Conservation (phyloP, 2,888 invertebrate genomes). For the Amaurobius ferox region DNA sequence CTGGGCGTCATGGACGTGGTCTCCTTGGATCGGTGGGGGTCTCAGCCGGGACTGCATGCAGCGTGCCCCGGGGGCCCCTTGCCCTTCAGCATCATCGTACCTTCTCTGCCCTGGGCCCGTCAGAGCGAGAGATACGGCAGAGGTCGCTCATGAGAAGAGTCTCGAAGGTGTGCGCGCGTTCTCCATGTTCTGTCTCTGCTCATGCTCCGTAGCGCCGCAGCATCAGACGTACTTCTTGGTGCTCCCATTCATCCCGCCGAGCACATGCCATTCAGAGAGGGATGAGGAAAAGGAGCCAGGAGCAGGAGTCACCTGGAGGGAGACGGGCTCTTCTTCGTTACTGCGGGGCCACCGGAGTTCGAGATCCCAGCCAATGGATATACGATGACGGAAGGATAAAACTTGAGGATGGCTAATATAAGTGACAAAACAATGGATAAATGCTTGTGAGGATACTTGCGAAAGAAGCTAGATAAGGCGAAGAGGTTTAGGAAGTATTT, state of each 20-base stretch:
- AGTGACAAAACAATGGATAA: too few species aligned
- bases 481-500: too few species aligned
- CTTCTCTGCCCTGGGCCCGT: conserved; percentile 22
- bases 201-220: conserved; percentile 44
- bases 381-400: too few species aligned
- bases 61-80: conserved; percentile 65
- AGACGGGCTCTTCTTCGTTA: too few species aligned
- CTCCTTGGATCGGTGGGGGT: conserved; percentile 23
- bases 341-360: too few species aligned
- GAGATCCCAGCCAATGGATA: too few species aligned
- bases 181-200: conserved; percentile 25
- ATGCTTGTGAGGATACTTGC: too few species aligned
- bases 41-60: conserved; percentile 59
- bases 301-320: too few species aligned
- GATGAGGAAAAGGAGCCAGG: too few species aligned
- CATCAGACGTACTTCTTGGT: conserved; percentile 32
- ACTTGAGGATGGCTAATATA: too few species aligned
- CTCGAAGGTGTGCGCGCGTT: neutral
- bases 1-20: conserved; percentile 58
- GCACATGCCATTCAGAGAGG: neutral
- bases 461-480: too few species aligned
- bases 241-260: conserved; percentile 53
- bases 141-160: conserved; percentile 25
- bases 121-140: neutral
- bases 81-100: conserved; percentile 50